phyloP scores from a whole-genome alignment of 53 echinoderm and acorn worm genomes.

The Holothuria leucospilota region DNA sequence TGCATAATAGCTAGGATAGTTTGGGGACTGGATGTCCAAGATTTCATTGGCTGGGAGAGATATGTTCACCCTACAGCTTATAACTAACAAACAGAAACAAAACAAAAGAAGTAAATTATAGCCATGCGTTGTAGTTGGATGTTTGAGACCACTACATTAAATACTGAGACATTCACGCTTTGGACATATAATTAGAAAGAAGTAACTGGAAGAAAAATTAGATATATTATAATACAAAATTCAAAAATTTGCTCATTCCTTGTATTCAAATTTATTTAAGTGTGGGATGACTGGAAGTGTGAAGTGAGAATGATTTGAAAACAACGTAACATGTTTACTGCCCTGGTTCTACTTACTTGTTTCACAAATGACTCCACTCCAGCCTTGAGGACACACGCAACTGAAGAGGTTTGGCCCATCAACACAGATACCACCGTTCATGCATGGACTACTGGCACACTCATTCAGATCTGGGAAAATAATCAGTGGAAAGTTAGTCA shows the following conservation, averaged over 20 bases:
- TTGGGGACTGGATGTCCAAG: constrained; percentile 81
- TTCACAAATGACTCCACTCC: constrained; percentile 81
- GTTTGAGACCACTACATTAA: no score
- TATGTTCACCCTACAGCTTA: constrained; percentile 73
- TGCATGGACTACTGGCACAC: constrained; percentile 79
- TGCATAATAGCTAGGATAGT: constrained; percentile 94
- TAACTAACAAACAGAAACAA: not conserved
- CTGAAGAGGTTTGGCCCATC: constrained; percentile 77
- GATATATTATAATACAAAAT: no score
- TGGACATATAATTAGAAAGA: no score
- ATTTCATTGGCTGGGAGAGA: constrained; percentile 71
- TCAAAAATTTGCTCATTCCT: no score
- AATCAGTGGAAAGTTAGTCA: not conserved
- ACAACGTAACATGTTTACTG: no score
- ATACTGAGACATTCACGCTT: no score
- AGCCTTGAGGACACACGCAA: constrained; percentile 83
- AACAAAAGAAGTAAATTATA: no score
- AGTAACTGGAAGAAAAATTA: no score
- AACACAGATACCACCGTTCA: constrained; percentile 86
- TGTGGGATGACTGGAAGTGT: no score
- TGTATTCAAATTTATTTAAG: no score
- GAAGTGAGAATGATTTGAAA: no score
- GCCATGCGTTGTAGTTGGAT: no score
- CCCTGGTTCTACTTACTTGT: constrained; percentile 60
- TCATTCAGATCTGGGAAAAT: constrained; percentile 77